Evolutionary conservation across 2,113 vertebrate genomes (phyloP), one percentile per base, ranked within the genome.

Genomic region (Osmerus mordax): DNA sequence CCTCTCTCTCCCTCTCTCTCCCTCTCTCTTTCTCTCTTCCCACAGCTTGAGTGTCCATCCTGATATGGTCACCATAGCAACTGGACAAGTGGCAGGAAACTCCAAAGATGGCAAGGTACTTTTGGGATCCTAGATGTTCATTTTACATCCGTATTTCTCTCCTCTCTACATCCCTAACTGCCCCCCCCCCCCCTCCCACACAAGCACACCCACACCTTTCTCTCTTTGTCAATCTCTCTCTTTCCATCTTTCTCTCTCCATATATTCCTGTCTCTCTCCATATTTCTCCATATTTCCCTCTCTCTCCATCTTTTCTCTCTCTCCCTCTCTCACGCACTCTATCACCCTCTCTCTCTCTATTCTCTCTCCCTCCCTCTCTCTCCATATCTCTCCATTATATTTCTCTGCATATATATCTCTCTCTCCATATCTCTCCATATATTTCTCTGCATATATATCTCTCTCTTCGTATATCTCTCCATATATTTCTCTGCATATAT

Each of bases 31-130:
- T 29, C 74, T 76, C 65, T 77, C 64, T 81, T 72, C 71, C 76
- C 68, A 9, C 69, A 97, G 96, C 87, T 80, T 97, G 89, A 93
- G 93, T 3, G 91, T 97, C 68, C 96, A 97, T 84, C 96, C 96
- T 0, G 96, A 97, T 81, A 96, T 95, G 91, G 95, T 97, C 79
- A 97, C 96, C 79, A 94, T 97, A 47, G 96, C 95, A 81, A 97
- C 95, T 0, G 96, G 96, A 52, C 96, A 97, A 86, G 91, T 97
- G 79, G 95, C 95, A 0, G 96, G 96, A 74, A 95, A 91, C 80
- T 93, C 95, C 5, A 95, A 95, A 87, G 96, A 97, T 78, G 95
- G 95, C 73, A 97, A 97, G 94, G 96, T 96, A 89, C 28, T 9
- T 56, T 5, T 47, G 41, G 9, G 41, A 47, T 2, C 32, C 4